Evolutionary conservation across 2,888 invertebrate genomes (phyloP).

Genomic region (Ectemnius continuus): DNA sequence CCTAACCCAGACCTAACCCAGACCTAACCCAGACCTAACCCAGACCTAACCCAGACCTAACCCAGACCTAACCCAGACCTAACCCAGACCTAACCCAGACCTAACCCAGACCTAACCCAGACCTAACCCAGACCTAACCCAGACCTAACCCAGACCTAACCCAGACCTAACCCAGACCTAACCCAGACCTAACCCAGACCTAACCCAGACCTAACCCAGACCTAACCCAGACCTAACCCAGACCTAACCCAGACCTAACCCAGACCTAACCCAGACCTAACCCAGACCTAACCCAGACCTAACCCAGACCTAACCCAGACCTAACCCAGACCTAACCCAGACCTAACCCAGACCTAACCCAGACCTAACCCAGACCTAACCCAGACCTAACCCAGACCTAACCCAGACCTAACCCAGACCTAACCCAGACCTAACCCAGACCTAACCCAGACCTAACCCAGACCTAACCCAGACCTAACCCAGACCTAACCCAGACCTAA

Average conservation of each 20-base stretch:
- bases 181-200: background rate
- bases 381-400: background rate
- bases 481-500: slow-evolving; percentile 7
- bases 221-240: background rate
- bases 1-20: background rate
- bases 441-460: slow-evolving; percentile 7
- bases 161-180: background rate
- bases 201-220: background rate
- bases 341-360: background rate
- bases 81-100: background rate
- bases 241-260: background rate
- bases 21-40: background rate
- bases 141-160: background rate
- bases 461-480: slow-evolving; percentile 7
- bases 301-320: background rate
- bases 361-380: background rate
- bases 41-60: background rate
- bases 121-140: slow-evolving; percentile 1
- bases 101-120: background rate
- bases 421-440: slow-evolving; percentile 7
- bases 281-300: background rate
- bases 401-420: slow-evolving; percentile 5
- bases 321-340: background rate
- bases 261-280: background rate
- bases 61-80: background rate